phyloP scores from a whole-genome alignment of 2,797 vertebrate genomes.

The Synanceia verrucosa region DNA sequence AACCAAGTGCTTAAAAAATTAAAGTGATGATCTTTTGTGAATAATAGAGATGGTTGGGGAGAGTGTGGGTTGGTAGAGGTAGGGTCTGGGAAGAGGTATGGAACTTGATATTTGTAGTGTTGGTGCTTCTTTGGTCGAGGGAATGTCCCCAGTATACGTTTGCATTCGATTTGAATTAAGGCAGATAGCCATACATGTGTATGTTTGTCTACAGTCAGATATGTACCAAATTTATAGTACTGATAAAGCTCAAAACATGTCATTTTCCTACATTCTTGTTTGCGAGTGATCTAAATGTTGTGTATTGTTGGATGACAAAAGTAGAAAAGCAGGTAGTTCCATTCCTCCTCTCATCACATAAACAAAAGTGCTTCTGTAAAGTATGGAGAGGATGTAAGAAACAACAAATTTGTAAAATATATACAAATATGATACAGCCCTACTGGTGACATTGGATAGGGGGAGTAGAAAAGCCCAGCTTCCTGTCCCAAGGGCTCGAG shows the following conservation, averaged over 20 bases:
- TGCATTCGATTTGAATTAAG: slow-evolving; percentile 78
- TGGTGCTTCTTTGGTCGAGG: slow-evolving; percentile 85
- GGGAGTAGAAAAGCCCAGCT: slow-evolving; percentile 60
- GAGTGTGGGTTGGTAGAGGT: slow-evolving; percentile 61
- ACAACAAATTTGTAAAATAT: slow-evolving; percentile 79
- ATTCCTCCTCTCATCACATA: slow-evolving; percentile 78
- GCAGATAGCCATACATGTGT: slow-evolving; percentile 69
- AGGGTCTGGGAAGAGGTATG: slow-evolving; percentile 78
- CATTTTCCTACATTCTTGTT: slow-evolving; percentile 65
- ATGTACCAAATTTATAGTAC: slow-evolving; percentile 67
- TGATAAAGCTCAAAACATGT: slow-evolving; percentile 58
- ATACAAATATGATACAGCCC: slow-evolving; percentile 81
- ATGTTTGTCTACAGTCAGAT: slow-evolving; percentile 68
- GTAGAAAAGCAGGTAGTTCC: slow-evolving; percentile 70
- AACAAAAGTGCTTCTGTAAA: slow-evolving; percentile 82
- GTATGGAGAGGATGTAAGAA: slow-evolving; percentile 76
- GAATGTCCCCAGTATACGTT: slow-evolving; percentile 71
- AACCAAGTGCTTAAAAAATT: slow-evolving; percentile 84
- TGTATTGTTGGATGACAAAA: slow-evolving; percentile 47
- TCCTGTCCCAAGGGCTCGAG: slow-evolving; percentile 47
- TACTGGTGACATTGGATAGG: slow-evolving; percentile 49
- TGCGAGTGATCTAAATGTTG: slow-evolving; percentile 52
- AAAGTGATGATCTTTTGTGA: slow-evolving; percentile 68
- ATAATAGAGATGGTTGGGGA: slow-evolving; percentile 54
- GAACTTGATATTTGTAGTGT: slow-evolving; percentile 75